Base-by-base conservation (phyloP, 2,888 invertebrate genomes). In the Hydriomena furcata region DNA sequence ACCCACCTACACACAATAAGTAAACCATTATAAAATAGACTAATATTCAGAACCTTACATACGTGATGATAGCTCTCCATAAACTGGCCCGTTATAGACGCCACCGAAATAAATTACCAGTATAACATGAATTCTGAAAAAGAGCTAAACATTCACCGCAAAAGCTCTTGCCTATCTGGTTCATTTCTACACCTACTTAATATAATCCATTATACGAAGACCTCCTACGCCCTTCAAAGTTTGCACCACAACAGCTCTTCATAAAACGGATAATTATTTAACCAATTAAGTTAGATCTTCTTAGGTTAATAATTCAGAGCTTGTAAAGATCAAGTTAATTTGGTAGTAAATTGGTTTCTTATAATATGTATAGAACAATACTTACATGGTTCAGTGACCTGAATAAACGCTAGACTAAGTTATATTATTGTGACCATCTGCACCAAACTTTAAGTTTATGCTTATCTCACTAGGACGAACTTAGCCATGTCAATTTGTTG, bases 281-380 rank as follows among this genome's bases (percentile, higher is more conserved):
- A 27, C 38, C 42, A 52, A 52, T 47, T 52, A 38, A 30, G 32
- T 30, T 35, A 34, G 50, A 34, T 40, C 44, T 44, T 44, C 17
- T 20, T 24, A 35, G 12, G 24, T 40, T 34, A 32, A 24, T 40
- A 51, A 51, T 51, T 44, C 40, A 30, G 35, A 7, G 20, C 28
- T 24, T 44, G 40, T 40, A 51, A 45, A 51, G 50, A 44, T 51
- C 50, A 51, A 20, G 44, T 10, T 45, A 45, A 45, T 40, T 45
- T 46, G 17, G 46, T 13, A 10, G 13, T 0, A n/a, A 40, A 31
- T 23, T 30, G 23, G 12, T 40, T 27, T 13, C 5, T 24, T 24
- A 13, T 5, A 35, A 12, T 37, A 13, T n/a, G n/a, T n/a, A n/a
- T n/a, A n/a, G n/a, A n/a, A n/a, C n/a, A n/a, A n/a, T n/a, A n/a